These are phyloP conservation scores for Uloborus plumipes DNA, from an alignment of 2,888 invertebrate species.

Conservation along the genomic window DNA sequence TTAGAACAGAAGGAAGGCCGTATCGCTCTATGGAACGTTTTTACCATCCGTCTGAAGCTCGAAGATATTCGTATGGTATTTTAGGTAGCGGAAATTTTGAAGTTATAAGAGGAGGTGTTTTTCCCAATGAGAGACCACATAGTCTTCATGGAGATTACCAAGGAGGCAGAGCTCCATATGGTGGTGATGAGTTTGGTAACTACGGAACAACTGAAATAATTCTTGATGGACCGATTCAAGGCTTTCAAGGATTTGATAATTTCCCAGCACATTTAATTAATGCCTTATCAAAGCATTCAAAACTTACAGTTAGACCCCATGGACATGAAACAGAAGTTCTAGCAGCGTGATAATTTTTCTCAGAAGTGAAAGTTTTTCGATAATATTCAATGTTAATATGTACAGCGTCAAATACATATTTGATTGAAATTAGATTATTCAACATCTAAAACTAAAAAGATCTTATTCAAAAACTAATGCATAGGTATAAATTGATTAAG, in stretches of 20 bases:
- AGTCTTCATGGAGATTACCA: slow-evolving; percentile 27
- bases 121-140: slow-evolving; percentile 45
- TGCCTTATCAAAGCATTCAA: slow-evolving; percentile 60
- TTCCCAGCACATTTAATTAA: slow-evolving; percentile 60
- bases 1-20: slow-evolving; percentile 18
- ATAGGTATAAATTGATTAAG: no score
- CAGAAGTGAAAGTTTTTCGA: no score
- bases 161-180: slow-evolving; percentile 29
- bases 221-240: slow-evolving; percentile 61
- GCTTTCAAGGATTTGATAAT: slow-evolving; percentile 65
- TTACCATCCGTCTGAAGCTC: slow-evolving; percentile 58
- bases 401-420: no score
- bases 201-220: slow-evolving; percentile 59
- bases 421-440: no score
- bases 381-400: no score
- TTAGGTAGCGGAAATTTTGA: slow-evolving; percentile 66
- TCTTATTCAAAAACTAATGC: no score
- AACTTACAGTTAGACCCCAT: slow-evolving; percentile 36
- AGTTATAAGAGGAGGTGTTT: slow-evolving; percentile 63
- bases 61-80: slow-evolving; percentile 57
- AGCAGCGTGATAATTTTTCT: neutral
- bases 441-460: no score
- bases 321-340: slow-evolving; percentile 13
- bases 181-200: slow-evolving; percentile 15
- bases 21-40: slow-evolving; percentile 33